Percentiles rank a stretch among this genome's conserved stretches.
Evolutionary conservation across 2,797 vertebrate genomes (phyloP).

Genomic region (Nyctalus aviator): DNA sequence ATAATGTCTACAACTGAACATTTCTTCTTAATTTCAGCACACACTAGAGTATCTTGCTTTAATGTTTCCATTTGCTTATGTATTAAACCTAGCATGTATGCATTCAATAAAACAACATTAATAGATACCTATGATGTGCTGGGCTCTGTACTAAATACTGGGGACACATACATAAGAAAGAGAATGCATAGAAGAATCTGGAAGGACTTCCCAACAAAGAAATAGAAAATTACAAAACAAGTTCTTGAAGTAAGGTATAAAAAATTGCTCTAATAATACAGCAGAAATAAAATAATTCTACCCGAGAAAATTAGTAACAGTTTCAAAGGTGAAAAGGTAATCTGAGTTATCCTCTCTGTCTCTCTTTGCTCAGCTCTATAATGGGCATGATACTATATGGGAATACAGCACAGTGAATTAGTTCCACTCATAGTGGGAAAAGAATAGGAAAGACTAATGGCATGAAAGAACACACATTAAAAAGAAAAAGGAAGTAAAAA

Average conservation of each 20-base stretch:
- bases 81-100: background rate
- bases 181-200: background rate
- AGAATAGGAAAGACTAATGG: conserved; percentile 42
- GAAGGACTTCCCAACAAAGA: background rate
- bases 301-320: background rate
- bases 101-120: background rate
- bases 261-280: background rate
- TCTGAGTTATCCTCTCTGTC: background rate
- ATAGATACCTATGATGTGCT: background rate
- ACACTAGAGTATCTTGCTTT: conserved; percentile 31
- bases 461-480: background rate
- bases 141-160: background rate
- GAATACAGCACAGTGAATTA: background rate
- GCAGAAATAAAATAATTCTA: background rate
- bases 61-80: background rate
- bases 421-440: background rate
- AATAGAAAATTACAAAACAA: background rate
- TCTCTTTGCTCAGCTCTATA: background rate
- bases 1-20: conserved; percentile 9
- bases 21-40: conserved; percentile 49
- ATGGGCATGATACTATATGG: background rate
- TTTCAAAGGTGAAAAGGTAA: conserved; percentile 9
- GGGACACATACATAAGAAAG: background rate
- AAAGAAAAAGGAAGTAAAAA: background rate
- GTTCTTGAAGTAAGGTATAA: background rate